Percentiles rank a stretch among this genome's conserved stretches.
Evolutionary conservation across 2,113 vertebrate genomes (phyloP).

Genomic region (Pitta sordida): DNA sequence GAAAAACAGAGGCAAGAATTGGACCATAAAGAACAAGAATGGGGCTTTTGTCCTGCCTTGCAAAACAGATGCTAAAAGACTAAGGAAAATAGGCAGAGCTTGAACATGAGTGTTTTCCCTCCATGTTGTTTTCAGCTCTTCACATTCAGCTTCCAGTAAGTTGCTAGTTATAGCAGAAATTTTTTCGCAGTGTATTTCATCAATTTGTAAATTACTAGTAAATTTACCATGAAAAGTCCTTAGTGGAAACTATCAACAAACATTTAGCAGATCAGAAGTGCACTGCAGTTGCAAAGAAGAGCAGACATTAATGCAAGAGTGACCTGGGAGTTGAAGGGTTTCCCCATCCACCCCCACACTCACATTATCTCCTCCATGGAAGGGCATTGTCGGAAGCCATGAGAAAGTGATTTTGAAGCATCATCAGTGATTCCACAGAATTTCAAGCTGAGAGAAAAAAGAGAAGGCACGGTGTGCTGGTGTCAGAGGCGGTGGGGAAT

Average conservation of each 20-base stretch:
- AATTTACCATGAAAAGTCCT: background rate
- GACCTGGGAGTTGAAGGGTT: background rate
- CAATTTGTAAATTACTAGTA: background rate
- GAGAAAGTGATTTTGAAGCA: conserved; percentile 27
- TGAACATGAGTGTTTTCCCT: background rate
- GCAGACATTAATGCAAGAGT: background rate
- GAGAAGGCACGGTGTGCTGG: background rate
- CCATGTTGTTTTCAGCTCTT: background rate
- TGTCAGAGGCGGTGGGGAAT: background rate
- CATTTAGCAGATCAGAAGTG: background rate
- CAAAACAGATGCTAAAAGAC: background rate
- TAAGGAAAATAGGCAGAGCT: background rate
- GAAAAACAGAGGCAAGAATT: background rate
- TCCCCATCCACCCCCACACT: conserved; percentile 15
- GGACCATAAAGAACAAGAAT: background rate
- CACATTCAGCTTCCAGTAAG: background rate
- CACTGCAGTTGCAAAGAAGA: background rate
- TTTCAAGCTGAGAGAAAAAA: conserved; percentile 56
- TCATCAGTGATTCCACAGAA: conserved; percentile 60
- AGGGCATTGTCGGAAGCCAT: conserved; percentile 18
- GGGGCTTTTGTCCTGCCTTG: background rate
- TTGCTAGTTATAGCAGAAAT: background rate
- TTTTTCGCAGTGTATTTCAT: background rate
- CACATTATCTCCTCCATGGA: conserved; percentile 73
- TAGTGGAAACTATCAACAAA: background rate